Evolutionary conservation across 2,113 vertebrate species (phyloP), one percentile per base, ranked within the genome.

Genomic region (Scytalopus superciliaris): DNA sequence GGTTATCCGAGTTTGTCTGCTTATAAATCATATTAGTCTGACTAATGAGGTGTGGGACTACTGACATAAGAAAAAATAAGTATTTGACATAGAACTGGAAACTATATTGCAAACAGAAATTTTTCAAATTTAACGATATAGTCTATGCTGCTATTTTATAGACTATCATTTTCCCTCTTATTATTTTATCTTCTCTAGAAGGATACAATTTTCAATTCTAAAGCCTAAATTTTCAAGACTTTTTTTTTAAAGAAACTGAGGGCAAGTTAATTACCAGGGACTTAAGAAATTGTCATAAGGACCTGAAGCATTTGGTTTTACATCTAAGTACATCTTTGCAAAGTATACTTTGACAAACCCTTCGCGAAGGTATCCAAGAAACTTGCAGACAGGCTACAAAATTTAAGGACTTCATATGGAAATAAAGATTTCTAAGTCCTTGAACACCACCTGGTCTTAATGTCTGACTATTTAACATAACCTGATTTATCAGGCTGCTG

Each of bases 391-490:
- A 82, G 35, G 16, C 30, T 74, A 64, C n/a, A 81, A 56, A 82
- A 87, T 59, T 35, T 76, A 68, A 75, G 47, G 33, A 72, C 23
- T 89, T 50, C 25, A 40, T 77, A 42, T 42, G 30, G 45, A 73
- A 80, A 47, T 15, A 45, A 89, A 86, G 25, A 33, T 33, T 74
- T 14, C 59, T 1, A 47, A 57, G 59, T 77, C 87, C 80, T 96
- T 95, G 73, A 89, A 81, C 47, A 74, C 64, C 81, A 75, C 81
- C 52, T 87, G 80, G 30, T 91, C 77, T 19, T 90, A 45, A 67
- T 39, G 27, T 63, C 55, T 69, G 19, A 63, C n/a, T 84, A 15
- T 62, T 84, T 55, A 87, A 76, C 19, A 63, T 59, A 87, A 91
- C 31, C 45, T 77, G 66, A 81, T 94, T 72, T 84, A 93, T 39